These are phyloP conservation scores for Drosophila pandora DNA, from an alignment of 1,140 invertebrate genomes.

Conservation along the genomic window DNA sequence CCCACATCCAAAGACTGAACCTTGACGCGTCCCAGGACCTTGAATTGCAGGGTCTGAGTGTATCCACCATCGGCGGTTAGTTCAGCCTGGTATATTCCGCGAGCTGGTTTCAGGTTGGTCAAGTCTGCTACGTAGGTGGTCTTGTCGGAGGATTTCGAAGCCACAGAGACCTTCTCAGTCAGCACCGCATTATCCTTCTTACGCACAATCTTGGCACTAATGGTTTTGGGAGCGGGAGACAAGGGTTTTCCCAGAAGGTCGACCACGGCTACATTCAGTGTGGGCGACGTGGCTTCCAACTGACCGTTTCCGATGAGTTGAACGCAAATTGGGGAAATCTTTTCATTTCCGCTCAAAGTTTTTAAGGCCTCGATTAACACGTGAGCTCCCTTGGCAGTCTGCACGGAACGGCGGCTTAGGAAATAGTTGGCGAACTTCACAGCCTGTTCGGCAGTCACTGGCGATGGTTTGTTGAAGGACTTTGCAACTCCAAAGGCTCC, in stretches of 20 bases:
- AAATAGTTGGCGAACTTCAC: slow-evolving; percentile 97
- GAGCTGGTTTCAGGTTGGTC: slow-evolving; percentile 90
- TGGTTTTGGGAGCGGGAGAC: slow-evolving; percentile 61
- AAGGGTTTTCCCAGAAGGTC: slow-evolving; percentile 93
- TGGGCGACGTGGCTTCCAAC: slow-evolving; percentile 89
- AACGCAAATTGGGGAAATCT: slow-evolving; percentile 89
- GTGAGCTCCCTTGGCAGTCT: slow-evolving; percentile 91
- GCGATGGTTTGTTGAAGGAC: slow-evolving; percentile 88
- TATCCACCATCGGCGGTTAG: slow-evolving; percentile 89
- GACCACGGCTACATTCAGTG: slow-evolving; percentile 90
- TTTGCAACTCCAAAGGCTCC: slow-evolving; percentile 89
- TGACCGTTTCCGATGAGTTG: slow-evolving; percentile 90
- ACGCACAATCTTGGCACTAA: slow-evolving; percentile 60
- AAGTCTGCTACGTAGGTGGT: slow-evolving; percentile 92
- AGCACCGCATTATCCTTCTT: slow-evolving; percentile 75
- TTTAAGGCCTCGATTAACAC: slow-evolving; percentile 92
- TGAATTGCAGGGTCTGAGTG: slow-evolving; percentile 88
- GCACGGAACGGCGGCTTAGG: slow-evolving; percentile 94
- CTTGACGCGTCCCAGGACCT: slow-evolving; percentile 89
- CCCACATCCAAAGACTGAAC: slow-evolving; percentile 93
- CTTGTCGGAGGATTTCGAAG: slow-evolving; percentile 84
- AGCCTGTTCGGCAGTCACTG: slow-evolving; percentile 90
- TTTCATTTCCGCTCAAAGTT: slow-evolving; percentile 70
- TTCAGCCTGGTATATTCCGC: slow-evolving; percentile 93
- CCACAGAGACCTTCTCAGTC: slow-evolving; percentile 66